Evolutionary conservation across 2,797 vertebrate genomes (phyloP).

Genomic region (Todus mexicanus): DNA sequence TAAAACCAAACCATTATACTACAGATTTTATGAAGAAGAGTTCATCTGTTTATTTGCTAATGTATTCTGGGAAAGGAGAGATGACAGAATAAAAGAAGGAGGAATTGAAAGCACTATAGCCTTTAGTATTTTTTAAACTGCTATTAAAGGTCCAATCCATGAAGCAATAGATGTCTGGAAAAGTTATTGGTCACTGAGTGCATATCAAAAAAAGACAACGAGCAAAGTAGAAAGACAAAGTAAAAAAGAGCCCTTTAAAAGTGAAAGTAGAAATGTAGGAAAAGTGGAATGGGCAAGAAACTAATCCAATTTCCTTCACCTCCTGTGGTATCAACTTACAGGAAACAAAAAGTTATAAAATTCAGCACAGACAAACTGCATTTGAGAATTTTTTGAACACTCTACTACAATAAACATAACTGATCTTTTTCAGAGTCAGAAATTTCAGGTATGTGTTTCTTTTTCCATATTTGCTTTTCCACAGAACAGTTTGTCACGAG

Average conservation of each 20-base stretch:
- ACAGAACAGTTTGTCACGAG: background rate
- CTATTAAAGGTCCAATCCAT: background rate
- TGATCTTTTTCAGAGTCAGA: background rate
- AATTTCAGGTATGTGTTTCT: background rate
- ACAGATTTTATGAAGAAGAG: background rate
- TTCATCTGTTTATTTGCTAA: background rate
- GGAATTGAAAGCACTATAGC: background rate
- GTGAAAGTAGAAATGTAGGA: background rate
- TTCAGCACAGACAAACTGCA: background rate
- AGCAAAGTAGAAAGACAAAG: background rate
- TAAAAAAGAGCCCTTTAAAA: background rate
- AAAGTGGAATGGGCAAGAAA: background rate
- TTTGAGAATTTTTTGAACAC: background rate
- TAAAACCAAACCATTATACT: background rate
- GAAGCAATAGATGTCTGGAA: background rate
- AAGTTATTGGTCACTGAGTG: background rate
- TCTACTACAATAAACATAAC: background rate
- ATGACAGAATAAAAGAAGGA: background rate
- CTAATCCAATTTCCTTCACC: background rate
- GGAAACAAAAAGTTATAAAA: background rate
- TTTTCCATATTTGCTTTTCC: background rate
- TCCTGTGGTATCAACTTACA: background rate
- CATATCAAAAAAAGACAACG: background rate
- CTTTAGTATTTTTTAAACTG: background rate
- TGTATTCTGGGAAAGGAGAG: background rate